Evolutionary conservation across 2,888 invertebrate genomes (phyloP).

Genomic region (Drosophila formosana): DNA sequence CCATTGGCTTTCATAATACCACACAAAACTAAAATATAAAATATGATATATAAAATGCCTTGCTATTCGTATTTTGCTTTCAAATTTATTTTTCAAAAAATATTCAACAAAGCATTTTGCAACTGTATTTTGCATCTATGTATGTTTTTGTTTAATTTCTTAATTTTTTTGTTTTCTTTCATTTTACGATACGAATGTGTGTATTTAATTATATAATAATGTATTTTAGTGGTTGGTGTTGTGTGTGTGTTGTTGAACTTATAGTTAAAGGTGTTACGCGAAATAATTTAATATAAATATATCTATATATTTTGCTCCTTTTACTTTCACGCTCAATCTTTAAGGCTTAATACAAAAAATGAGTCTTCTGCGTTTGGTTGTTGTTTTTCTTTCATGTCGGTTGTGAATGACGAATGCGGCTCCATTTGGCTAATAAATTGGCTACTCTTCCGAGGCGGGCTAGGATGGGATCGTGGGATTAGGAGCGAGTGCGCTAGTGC

Average conservation of each 20-base stretch:
- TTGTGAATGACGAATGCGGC: conserved; percentile 21
- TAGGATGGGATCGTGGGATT: background rate
- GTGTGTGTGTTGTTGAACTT: conserved; percentile 32
- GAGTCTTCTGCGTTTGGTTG: conserved; percentile 53
- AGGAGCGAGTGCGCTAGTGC: conserved; percentile 15
- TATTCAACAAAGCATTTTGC: conserved; percentile 71
- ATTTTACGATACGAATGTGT: conserved; percentile 36
- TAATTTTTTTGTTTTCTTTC: conserved; percentile 19
- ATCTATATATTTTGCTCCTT: conserved; percentile 42
- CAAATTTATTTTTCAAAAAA: conserved; percentile 67
- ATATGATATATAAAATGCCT: background rate
- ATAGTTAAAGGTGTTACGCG: conserved; percentile 39
- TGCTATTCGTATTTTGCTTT: conserved; percentile 30
- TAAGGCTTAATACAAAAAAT: conserved; percentile 60
- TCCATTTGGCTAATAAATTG: conserved; percentile 22
- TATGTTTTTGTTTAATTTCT: conserved; percentile 11
- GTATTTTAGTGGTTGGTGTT: conserved; percentile 37
- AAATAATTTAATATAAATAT: conserved; percentile 64
- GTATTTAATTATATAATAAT: conserved; percentile 25
- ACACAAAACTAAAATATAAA: background rate
- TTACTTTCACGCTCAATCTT: conserved; percentile 38
- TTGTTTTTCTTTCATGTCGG: conserved; percentile 16
- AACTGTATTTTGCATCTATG: conserved; percentile 33
- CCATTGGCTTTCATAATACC: background rate
- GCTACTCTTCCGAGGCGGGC: conserved; percentile 11